These are phyloP conservation scores for Thelaira solivaga DNA, from an alignment of 2,888 invertebrate species.

Conservation along the genomic window DNA sequence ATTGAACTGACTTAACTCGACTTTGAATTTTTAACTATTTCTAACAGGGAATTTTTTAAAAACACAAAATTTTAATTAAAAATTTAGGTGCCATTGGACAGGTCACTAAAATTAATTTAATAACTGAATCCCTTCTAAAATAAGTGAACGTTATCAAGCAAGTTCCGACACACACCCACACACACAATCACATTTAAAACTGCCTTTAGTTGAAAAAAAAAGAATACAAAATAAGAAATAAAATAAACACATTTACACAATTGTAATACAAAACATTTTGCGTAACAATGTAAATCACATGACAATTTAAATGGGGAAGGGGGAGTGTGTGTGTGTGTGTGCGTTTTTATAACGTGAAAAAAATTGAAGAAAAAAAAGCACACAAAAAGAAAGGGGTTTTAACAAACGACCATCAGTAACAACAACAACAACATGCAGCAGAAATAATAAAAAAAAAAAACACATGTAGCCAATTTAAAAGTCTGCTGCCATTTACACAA, in stretches of 20 bases:
- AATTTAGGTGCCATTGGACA: no score
- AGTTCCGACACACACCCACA: neutral
- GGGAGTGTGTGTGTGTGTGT: neutral
- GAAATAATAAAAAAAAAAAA: neutral
- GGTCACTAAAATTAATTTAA: no score
- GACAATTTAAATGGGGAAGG: neutral
- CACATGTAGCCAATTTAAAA: conserved; percentile 60
- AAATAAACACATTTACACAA: neutral
- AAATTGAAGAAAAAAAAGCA: neutral
- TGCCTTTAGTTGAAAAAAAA: no score
- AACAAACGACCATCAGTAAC: conserved; percentile 43
- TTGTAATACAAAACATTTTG: conserved; percentile 34
- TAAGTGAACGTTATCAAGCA: no score
- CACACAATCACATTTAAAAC: conserved; percentile 12
- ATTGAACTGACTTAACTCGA: no score
- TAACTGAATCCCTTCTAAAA: no score
- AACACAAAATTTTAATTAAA: no score
- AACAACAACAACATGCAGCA: neutral
- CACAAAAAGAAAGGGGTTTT: conserved; percentile 28
- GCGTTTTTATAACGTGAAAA: neutral
- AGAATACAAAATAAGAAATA: neutral
- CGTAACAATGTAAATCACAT: conserved; percentile 42
- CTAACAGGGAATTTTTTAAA: no score
- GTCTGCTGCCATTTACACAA: conserved; percentile 52
- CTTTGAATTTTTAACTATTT: no score